These are phyloP conservation scores for Hypotaenidia okinawae DNA, from an alignment of 2,797 vertebrate genomes.

Conservation along the genomic window DNA sequence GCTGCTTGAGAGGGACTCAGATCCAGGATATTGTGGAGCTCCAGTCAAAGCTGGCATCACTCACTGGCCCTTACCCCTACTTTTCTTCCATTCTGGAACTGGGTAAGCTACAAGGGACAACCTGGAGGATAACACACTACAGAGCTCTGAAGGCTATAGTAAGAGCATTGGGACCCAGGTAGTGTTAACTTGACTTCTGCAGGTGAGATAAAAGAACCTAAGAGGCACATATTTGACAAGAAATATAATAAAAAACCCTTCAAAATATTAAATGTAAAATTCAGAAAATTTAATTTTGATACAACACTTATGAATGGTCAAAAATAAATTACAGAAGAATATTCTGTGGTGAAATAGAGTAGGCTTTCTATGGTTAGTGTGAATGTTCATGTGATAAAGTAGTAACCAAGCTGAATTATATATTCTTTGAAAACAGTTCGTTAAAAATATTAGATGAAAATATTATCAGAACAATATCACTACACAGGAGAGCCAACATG, in stretches of 20 bases:
- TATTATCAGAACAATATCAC: neutral
- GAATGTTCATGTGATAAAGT: neutral
- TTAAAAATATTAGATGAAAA: neutral
- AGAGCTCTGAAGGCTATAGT: neutral
- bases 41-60: neutral
- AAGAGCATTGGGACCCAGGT: neutral
- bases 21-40: neutral
- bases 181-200: neutral
- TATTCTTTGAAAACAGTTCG: neutral
- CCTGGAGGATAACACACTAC: neutral
- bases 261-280: neutral
- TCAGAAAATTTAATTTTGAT: neutral
- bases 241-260: neutral
- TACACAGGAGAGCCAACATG: neutral
- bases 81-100: neutral
- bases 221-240: neutral
- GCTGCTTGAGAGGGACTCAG: neutral
- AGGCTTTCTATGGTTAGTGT: neutral
- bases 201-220: rapidly evolving
- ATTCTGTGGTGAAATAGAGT: neutral
- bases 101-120: neutral
- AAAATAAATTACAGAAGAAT: neutral
- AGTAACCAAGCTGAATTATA: neutral
- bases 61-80: neutral
- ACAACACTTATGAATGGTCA: neutral